A percentile compares a stretch with the other conserved stretches of the same genome.
phyloP scores from a whole-genome alignment of 2,797 vertebrate species.

The Sebastes alutus region DNA sequence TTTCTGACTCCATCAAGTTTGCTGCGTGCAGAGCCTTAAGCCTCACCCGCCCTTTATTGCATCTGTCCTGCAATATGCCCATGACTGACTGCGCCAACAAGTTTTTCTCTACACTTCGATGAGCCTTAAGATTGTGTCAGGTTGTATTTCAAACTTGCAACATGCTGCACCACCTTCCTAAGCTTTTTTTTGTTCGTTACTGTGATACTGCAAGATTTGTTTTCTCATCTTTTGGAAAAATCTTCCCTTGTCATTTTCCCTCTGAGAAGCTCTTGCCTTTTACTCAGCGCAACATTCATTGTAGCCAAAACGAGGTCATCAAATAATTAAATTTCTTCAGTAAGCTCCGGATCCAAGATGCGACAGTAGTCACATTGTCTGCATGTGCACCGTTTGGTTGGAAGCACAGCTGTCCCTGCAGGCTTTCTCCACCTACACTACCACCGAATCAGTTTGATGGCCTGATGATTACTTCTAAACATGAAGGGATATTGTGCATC shows the following conservation, averaged over 20 bases:
- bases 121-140: conserved; percentile 35
- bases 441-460: conserved; percentile 32
- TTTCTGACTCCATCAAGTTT: conserved; percentile 23
- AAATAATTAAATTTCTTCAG: conserved; percentile 8
- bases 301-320: conserved; percentile 1
- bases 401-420: conserved; percentile 2
- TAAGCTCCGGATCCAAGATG: conserved; percentile 4
- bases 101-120: conserved; percentile 18
- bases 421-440: conserved; percentile 8
- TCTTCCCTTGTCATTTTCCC: background rate
- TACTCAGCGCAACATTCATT: background rate
- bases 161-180: background rate
- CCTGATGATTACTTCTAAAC: conserved; percentile 18
- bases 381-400: background rate
- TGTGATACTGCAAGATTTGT: conserved; percentile 2
- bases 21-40: conserved; percentile 17
- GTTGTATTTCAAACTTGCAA: conserved; percentile 27
- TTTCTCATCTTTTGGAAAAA: background rate
- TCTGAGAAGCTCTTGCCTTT: background rate
- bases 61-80: conserved; percentile 42
- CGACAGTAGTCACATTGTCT: conserved; percentile 4
- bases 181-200: background rate
- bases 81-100: conserved; percentile 16
- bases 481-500: background rate
- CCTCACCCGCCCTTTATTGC: conserved; percentile 26